Percentiles rank a stretch among this genome's conserved stretches.
These are phyloP conservation scores for Thereuonema tuberculata DNA, from an alignment of 1,140 invertebrate species.

Conservation along the genomic window DNA sequence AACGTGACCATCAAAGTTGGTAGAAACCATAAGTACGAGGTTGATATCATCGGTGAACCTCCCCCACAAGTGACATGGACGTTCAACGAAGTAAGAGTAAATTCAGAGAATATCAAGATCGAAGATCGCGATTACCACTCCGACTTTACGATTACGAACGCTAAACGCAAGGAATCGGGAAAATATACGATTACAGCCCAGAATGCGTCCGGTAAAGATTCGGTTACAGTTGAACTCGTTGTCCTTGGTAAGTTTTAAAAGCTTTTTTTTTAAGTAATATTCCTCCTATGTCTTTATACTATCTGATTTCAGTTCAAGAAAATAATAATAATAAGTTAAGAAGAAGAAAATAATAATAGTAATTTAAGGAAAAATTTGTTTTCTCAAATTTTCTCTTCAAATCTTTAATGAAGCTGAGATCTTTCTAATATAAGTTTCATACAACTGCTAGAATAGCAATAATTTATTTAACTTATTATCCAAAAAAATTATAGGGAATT, in stretches of 20 bases:
- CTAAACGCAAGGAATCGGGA: constrained; percentile 74
- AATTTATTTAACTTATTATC: too few relatives aligned
- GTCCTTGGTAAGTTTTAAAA: constrained; percentile 58
- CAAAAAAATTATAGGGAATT: too few relatives aligned
- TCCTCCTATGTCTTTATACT: neutral
- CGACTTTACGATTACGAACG: constrained; percentile 68
- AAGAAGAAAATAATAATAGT: too few relatives aligned
- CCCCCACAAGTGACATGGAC: constrained; percentile 71
- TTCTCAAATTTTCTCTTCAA: too few relatives aligned
- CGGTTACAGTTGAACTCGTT: constrained; percentile 76
- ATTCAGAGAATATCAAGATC: constrained; percentile 70
- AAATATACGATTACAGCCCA: constrained; percentile 77
- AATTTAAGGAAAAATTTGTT: too few relatives aligned
- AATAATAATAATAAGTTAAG: too few relatives aligned
- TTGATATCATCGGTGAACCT: constrained; percentile 80
- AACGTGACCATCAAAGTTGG: constrained; percentile 72
- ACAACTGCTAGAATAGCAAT: too few relatives aligned
- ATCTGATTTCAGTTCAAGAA: too few relatives aligned
- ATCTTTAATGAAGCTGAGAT: too few relatives aligned
- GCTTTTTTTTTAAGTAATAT: too few relatives aligned
- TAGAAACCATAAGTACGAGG: constrained; percentile 80
- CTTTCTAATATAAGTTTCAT: too few relatives aligned
- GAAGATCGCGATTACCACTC: constrained; percentile 85
- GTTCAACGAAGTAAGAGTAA: constrained; percentile 61
- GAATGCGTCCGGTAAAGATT: constrained; percentile 77